phyloP scores from a whole-genome alignment of 2,888 invertebrate genomes.

The Tachina fera region DNA sequence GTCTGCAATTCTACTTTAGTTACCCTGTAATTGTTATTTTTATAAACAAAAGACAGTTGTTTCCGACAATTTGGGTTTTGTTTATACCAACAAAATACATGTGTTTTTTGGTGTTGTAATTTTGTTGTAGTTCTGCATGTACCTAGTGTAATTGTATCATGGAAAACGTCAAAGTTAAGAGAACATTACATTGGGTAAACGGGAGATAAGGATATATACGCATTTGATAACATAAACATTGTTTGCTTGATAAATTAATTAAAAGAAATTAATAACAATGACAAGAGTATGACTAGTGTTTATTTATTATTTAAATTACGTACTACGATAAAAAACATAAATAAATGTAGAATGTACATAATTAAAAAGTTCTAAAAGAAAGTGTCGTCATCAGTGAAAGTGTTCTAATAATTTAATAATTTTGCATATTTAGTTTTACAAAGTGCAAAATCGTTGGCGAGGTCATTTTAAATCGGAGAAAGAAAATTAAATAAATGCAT shows the following conservation, averaged over 20 bases:
- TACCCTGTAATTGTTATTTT: no score
- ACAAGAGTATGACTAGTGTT: slow-evolving; percentile 19
- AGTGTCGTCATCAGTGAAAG: slow-evolving; percentile 50
- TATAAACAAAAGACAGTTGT: no score
- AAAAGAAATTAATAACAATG: slow-evolving; percentile 28
- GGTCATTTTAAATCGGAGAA: slow-evolving; percentile 43
- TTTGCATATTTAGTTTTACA: not conserved
- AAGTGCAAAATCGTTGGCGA: slow-evolving; percentile 42
- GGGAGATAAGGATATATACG: slow-evolving; percentile 45
- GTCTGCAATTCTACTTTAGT: no score
- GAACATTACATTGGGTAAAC: slow-evolving; percentile 36
- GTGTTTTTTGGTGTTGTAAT: no score
- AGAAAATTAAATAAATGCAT: not conserved
- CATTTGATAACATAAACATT: slow-evolving; percentile 54
- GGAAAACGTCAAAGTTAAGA: slow-evolving; percentile 55
- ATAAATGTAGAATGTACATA: not conserved
- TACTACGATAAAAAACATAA: not conserved
- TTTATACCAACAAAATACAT: no score
- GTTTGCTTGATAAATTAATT: slow-evolving; percentile 18
- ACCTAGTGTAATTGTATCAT: no score
- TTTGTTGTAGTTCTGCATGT: no score
- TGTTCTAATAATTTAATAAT: slow-evolving; percentile 22
- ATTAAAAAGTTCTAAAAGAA: slow-evolving; percentile 23
- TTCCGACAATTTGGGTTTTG: no score
- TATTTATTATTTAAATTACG: not conserved